Evolutionary conservation across 2,888 invertebrate species (phyloP).

Genomic region (Brenthis hecate): DNA sequence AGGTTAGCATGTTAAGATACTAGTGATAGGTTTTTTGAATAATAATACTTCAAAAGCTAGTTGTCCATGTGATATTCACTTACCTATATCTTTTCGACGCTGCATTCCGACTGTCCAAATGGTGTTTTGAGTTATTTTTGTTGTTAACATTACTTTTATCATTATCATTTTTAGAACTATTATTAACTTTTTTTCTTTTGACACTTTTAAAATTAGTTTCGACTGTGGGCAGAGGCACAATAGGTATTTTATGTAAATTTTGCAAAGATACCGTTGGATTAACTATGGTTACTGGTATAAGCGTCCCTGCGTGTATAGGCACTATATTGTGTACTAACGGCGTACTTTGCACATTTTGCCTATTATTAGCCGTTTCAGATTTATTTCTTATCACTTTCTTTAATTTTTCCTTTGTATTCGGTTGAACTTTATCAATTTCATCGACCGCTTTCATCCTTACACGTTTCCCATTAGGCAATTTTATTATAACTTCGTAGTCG

Average conservation of each 20-base stretch:
- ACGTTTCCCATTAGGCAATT: constrained; percentile 65
- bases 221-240: constrained; percentile 48
- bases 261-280: constrained; percentile 33
- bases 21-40: no score
- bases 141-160: constrained; percentile 30
- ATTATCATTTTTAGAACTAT: constrained; percentile 27
- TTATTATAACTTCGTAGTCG: constrained; percentile 69
- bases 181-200: constrained; percentile 36
- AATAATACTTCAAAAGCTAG: no score
- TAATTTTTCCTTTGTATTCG: constrained; percentile 56
- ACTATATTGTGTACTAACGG: constrained; percentile 46
- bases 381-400: constrained; percentile 62
- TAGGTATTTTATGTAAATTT: constrained; percentile 54
- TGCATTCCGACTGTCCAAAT: constrained; percentile 57
- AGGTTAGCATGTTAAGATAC: no score
- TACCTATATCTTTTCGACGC: constrained; percentile 62
- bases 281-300: constrained; percentile 42
- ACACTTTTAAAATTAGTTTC: constrained; percentile 38
- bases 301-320: constrained; percentile 54
- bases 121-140: constrained; percentile 36
- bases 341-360: constrained; percentile 22
- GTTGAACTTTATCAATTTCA: constrained; percentile 49
- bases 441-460: constrained; percentile 65
- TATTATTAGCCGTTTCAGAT: constrained; percentile 43
- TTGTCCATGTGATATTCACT: not conserved